Evolutionary conservation across 1,140 invertebrate species (phyloP).

Genomic region (Atta texana): DNA sequence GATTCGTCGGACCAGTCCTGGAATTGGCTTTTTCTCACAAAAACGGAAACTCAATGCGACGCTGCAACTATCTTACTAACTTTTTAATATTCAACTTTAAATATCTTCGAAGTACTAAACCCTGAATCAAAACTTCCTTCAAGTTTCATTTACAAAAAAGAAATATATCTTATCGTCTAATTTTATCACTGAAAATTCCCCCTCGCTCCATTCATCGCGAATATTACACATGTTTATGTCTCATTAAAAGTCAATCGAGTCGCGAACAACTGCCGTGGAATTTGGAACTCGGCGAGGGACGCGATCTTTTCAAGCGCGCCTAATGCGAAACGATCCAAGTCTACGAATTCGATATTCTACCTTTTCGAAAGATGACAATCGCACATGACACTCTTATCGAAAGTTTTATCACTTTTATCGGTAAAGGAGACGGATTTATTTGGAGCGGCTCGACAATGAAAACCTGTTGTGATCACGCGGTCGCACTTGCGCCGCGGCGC

Average conservation of each 20-base stretch:
- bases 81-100: constrained; percentile 32
- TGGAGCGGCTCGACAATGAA: not conserved
- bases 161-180: not conserved
- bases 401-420: not conserved
- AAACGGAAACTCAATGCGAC: not conserved
- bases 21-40: constrained; percentile 6
- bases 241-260: not conserved
- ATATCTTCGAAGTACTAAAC: constrained; percentile 16
- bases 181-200: not conserved
- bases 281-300: not conserved
- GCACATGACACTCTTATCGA: not conserved
- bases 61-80: not conserved
- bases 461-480: not conserved
- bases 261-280: not conserved
- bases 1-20: not conserved
- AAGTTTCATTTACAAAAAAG: not conserved
- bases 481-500: not conserved
- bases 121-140: not conserved
- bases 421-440: not conserved
- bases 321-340: not conserved
- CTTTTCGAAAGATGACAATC: not conserved
- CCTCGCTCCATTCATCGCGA: not conserved
- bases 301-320: not conserved
- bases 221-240: not conserved
- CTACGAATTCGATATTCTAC: not conserved